phyloP scores from a whole-genome alignment of 1,140 invertebrate species.

The Papilio aristodemus region DNA sequence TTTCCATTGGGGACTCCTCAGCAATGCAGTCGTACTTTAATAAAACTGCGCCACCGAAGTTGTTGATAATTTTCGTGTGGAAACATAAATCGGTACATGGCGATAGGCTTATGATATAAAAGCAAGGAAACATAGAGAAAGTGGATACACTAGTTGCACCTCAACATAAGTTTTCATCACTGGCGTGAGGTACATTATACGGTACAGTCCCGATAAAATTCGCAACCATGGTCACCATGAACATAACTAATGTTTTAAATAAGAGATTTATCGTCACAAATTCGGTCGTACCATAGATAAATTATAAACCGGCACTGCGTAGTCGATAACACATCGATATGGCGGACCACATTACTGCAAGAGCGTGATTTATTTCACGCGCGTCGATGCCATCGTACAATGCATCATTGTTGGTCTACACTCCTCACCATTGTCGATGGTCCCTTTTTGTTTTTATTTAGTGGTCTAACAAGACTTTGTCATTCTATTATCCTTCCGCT shows the following conservation, averaged over 20 bases:
- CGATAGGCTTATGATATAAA: too few species aligned
- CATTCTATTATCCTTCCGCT: conserved; percentile 25
- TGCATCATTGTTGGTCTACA: conserved; percentile 53
- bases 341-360: conserved; percentile 44
- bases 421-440: conserved; percentile 49
- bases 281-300: conserved; percentile 47
- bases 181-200: too few species aligned
- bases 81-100: too few species aligned
- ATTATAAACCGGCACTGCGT: conserved; percentile 41
- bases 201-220: neutral
- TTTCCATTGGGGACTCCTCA: too few species aligned
- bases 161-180: too few species aligned
- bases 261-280: conserved; percentile 43
- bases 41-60: too few species aligned
- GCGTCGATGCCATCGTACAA: conserved; percentile 51
- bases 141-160: too few species aligned
- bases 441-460: conserved; percentile 39
- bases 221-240: neutral
- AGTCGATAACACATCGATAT: conserved; percentile 47
- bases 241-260: conserved; percentile 33
- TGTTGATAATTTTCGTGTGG: too few species aligned
- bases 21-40: too few species aligned
- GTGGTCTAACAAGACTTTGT: conserved; percentile 27
- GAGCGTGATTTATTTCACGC: conserved; percentile 54
- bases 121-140: too few species aligned